Base-by-base conservation (phyloP, 2,797 vertebrate genomes). In the Taeniopygia guttata region DNA sequence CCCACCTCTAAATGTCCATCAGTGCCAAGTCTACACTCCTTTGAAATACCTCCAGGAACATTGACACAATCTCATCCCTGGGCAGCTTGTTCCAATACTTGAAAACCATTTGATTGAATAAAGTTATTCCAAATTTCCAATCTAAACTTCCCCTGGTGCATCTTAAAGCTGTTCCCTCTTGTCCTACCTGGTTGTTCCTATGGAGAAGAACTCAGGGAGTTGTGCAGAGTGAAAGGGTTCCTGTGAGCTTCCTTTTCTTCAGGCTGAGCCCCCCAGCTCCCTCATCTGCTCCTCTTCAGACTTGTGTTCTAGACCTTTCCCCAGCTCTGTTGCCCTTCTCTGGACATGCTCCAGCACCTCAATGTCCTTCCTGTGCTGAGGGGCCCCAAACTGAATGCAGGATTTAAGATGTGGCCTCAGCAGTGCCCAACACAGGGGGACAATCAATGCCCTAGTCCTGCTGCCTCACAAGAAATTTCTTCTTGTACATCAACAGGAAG, bases 311-410 rank as follows among this genome's bases (percentile, higher is more conserved):
- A 67, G 32, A 67, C 16, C 23, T 25, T 55, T 62, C n/a, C 10
- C 29, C 43, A 75, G 16, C 13, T 38, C 38, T 0, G 0, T 5
- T 32, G 14, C 7, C 11, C 29, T 46, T 69, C 68, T 30, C 48
- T 40, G 38, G 62, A 63, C 13, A 5, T 0, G 0, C 11, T 52
- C 16, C 43, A 63, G 25, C 13, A 0, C 21, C 27, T 13, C n/a
- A 2, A 3, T 27, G 8, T 21, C 30, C 9, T 20, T 58, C 3
- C 5, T 32, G 9, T 1, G 3, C 1, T 23, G 17, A 40, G 13
- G 7, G 1, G 0, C 11, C 19, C n/a, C 8, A 12, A 25, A 70
- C 7, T 17, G 22, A 7, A 9, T 3, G 2, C 30, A 60, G 29
- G 7, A 51, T 26, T 34, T 2, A 5, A 15, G 48, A 1, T 46